Conservation (phyloP, 2,888 invertebrate genomes). For the Didymodactylos carnosus region DNA sequence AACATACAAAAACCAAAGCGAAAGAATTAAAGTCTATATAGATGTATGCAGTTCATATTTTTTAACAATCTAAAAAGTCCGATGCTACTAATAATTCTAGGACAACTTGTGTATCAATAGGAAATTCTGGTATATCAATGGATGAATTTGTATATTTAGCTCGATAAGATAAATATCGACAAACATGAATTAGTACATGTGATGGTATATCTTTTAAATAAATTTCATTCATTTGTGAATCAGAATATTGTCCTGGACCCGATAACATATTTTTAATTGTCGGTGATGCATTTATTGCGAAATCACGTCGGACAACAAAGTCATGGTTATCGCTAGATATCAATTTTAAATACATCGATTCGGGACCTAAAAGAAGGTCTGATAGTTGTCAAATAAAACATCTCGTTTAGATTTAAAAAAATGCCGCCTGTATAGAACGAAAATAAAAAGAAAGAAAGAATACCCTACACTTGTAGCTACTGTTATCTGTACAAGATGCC, state of each 20-base stretch:
- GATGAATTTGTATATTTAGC: conserved; percentile 79
- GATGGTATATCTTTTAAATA: conserved; percentile 98
- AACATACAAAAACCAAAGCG: too few relatives aligned
- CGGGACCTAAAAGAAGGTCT: too few relatives aligned
- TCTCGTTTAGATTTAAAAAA: too few relatives aligned
- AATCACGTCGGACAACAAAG: conserved; percentile 89
- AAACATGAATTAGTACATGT: conserved; percentile 92
- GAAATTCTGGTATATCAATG: conserved; percentile 98
- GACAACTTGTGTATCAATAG: conserved; percentile 91
- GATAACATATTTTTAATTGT: conserved; percentile 96
- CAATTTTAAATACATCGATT: conserved; percentile 92
- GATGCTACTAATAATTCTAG: conserved; percentile 95
- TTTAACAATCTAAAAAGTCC: conserved; percentile 90
- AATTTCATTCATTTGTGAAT: conserved; percentile 96
- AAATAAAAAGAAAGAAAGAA: too few relatives aligned
- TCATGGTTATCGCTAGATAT: conserved; percentile 93
- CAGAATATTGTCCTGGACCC: conserved; percentile 92
- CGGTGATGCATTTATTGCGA: conserved; percentile 74
- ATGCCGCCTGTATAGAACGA: too few relatives aligned
- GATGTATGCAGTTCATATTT: background rate
- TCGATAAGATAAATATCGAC: conserved; percentile 98
- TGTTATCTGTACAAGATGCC: too few relatives aligned
- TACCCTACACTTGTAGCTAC: too few relatives aligned
- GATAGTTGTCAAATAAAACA: too few relatives aligned
- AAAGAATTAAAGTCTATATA: too few relatives aligned